Evolutionary conservation across 2,888 invertebrate genomes (phyloP).

Genomic region (Tricholauxania praeusta): DNA sequence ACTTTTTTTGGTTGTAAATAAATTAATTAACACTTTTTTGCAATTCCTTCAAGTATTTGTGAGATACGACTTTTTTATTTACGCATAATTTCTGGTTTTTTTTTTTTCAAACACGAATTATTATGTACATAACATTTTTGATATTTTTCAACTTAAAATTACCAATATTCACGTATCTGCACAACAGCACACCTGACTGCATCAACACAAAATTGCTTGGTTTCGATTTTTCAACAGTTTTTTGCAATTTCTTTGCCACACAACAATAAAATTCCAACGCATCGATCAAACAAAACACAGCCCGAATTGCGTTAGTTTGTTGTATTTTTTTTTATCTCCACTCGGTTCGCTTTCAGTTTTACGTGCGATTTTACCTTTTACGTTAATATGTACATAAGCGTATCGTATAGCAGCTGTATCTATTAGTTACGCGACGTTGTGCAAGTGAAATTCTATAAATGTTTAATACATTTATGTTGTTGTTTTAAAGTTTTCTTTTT

Average conservation of each 20-base stretch:
- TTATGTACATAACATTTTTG: neutral
- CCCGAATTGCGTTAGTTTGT: neutral
- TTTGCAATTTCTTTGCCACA: neutral
- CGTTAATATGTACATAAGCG: neutral
- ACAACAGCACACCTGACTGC: neutral
- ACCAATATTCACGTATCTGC: too few species aligned
- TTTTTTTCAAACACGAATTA: neutral
- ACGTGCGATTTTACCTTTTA: conserved; percentile 2
- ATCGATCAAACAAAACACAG: conserved; percentile 32
- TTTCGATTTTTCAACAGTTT: too few species aligned
- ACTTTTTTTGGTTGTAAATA: neutral
- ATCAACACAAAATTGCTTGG: conserved; percentile 7
- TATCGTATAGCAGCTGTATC: neutral
- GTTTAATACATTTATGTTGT: too few species aligned
- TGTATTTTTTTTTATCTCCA: conserved; percentile 1
- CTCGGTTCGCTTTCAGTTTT: neutral
- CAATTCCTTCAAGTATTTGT: neutral
- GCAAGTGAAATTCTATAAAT: too few species aligned
- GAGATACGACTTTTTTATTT: neutral
- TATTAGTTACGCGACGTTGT: neutral
- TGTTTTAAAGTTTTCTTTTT: neutral
- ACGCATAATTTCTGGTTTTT: neutral
- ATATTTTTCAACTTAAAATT: too few species aligned
- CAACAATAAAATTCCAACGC: conserved; percentile 8
- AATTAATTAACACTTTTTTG: too few species aligned